A percentile compares a stretch with the other conserved stretches of the same genome.
phyloP scores from a whole-genome alignment of 2,113 vertebrate species.

The Cnemophilus loriae region DNA sequence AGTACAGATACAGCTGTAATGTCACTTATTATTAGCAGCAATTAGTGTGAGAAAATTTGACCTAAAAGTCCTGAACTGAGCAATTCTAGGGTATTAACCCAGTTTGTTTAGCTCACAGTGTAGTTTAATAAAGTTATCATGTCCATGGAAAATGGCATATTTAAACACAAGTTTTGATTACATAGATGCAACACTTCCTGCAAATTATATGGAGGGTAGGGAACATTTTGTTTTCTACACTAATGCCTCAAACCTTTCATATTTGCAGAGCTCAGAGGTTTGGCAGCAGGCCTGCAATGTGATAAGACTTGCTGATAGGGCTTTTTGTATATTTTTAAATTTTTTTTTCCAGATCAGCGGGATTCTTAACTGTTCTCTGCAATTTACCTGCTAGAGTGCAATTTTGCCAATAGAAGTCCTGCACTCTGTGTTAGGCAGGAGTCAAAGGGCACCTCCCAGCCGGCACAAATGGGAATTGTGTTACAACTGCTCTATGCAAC shows the following conservation, averaged over 20 bases:
- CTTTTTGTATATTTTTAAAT: not conserved
- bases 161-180: not conserved
- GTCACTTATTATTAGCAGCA: not conserved
- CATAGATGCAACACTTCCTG: not conserved
- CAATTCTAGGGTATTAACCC: not conserved
- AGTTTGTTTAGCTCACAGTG: not conserved
- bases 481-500: not conserved
- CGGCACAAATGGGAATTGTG: fast-evolving
- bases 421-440: not conserved
- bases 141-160: not conserved
- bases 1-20: not conserved
- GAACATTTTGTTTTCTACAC: not conserved
- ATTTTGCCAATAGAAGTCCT: not conserved
- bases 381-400: not conserved
- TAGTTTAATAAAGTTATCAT: not conserved
- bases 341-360: not conserved
- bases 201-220: not conserved
- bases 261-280: not conserved
- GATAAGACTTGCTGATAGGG: not conserved
- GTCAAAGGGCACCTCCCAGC: not conserved
- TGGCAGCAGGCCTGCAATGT: not conserved
- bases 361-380: not conserved
- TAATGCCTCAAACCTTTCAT: not conserved
- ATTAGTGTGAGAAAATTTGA: not conserved
- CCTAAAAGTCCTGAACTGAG: not conserved